Conservation (phyloP, 2,797 vertebrate species). For the Adelosebastes latens region DNA sequence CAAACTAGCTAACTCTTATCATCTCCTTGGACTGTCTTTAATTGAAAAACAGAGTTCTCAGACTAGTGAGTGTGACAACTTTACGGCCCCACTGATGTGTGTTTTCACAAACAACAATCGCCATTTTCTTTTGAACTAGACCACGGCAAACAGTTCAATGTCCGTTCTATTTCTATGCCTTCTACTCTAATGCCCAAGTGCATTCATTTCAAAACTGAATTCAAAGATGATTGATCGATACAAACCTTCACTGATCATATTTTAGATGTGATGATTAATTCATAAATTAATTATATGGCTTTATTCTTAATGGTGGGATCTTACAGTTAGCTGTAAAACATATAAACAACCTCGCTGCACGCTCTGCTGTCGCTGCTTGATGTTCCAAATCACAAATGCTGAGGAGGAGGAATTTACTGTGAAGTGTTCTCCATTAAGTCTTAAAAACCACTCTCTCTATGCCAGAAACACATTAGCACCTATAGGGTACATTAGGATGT, state of each 20-base stretch:
- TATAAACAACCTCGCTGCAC: background rate
- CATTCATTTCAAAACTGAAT: background rate
- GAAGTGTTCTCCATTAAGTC: conserved; percentile 28
- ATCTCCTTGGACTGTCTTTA: background rate
- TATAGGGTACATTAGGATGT: conserved; percentile 21
- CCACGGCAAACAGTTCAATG: background rate
- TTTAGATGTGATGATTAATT: conserved; percentile 3
- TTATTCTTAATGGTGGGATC: background rate
- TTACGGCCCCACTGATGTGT: background rate
- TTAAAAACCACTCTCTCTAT: conserved; percentile 12
- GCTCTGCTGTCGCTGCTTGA: conserved; percentile 1
- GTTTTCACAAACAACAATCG: background rate
- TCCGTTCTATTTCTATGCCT: background rate
- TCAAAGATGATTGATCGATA: background rate
- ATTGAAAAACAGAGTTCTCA: background rate
- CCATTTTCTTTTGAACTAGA: background rate
- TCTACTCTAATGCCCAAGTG: background rate
- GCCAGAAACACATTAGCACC: conserved; percentile 37
- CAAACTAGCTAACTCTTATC: background rate
- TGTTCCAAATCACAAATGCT: conserved; percentile 24
- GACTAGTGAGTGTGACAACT: no score
- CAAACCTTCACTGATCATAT: background rate
- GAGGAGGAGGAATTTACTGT: conserved; percentile 26
- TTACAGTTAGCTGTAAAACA: conserved; percentile 13
- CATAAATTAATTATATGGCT: background rate